Base-by-base conservation (phyloP, 2,888 invertebrate species). In the Chrysolina oricalcia region DNA sequence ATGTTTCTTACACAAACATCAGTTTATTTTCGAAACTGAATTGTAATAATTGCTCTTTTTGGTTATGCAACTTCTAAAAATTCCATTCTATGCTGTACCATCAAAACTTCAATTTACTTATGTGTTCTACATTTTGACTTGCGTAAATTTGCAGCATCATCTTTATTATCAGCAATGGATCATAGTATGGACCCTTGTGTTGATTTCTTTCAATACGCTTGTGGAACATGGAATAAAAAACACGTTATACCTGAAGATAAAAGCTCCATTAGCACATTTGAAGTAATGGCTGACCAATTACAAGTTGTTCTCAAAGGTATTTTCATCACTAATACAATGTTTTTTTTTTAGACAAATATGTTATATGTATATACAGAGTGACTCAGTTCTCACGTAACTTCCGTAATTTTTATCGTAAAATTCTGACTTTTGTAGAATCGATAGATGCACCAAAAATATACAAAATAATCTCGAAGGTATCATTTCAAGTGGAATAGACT, bases 201-300 rank as follows among this genome's bases (percentile, higher is more conserved):
- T 48, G 94, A 96, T 87, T 96, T 96, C 89, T 96, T 95, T 88
- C 93, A 94, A 87, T 97, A 93, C 87, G 96, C 96, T 13, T 96
- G 96, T 85, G 96, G 96, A 15, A 93, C 94, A 19, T 97, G 96
- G 96, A 96, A 96, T 87, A 94, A 93, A 85, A 91, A 93, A 79
- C 95, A 96, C 89, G 92, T 95, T 70, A 96, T 97, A 83, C 96
- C 96, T 0, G 96, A 96, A 85, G 96, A 96, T 87, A 90, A 93
- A 77, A 93, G 95, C 84, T 94, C 94, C 65, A 95, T 95, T 80
- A 95, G 94, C 86, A 96, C 96, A 0, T 97, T 96, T 87, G 95
- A 96, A 89, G 95, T 96, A 50, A 90, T 97, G 83, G 93, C 95
- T 8, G 96, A 96, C 88, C 94, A 96, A 85, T 91, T 96, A 72